Conservation (phyloP, 2,888 invertebrate species). For the Sphaerophoria rueppellii region DNA sequence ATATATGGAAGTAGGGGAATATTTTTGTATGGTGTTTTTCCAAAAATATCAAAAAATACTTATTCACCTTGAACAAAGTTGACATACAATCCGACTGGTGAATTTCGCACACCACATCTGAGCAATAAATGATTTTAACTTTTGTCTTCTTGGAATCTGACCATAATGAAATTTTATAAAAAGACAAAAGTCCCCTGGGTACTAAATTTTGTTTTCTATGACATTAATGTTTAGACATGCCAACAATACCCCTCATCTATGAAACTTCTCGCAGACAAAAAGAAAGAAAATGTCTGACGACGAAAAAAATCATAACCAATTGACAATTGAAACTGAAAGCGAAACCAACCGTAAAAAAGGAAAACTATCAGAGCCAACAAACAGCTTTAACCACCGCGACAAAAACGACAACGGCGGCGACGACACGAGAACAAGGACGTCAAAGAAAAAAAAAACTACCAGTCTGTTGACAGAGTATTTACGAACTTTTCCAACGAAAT, state of each 20-base stretch:
- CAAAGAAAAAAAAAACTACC: conserved; percentile 22
- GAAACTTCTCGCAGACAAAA: not conserved
- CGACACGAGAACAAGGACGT: not conserved
- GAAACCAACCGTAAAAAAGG: conserved; percentile 48
- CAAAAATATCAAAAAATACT: not conserved
- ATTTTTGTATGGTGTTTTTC: conserved; percentile 1
- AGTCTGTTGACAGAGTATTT: conserved; percentile 55
- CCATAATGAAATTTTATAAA: not conserved
- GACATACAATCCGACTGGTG: conserved; percentile 10
- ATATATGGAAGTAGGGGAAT: not conserved
- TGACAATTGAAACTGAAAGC: conserved; percentile 61
- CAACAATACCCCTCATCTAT: not conserved
- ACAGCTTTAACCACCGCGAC: not conserved
- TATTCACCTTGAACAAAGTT: conserved; percentile 37
- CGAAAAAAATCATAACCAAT: conserved; percentile 20
- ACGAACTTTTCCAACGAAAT: conserved; percentile 57
- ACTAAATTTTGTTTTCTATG: not conserved
- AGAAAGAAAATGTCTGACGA: not conserved
- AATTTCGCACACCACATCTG: conserved; percentile 48
- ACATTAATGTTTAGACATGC: not conserved
- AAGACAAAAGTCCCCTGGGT: too few relatives aligned
- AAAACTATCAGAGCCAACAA: conserved; percentile 26
- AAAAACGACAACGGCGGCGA: not conserved
- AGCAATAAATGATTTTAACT: conserved; percentile 38
- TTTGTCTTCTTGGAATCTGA: conserved; percentile 19